phyloP scores from a whole-genome alignment of 2,797 vertebrate genomes.

The Sylvia borin region DNA sequence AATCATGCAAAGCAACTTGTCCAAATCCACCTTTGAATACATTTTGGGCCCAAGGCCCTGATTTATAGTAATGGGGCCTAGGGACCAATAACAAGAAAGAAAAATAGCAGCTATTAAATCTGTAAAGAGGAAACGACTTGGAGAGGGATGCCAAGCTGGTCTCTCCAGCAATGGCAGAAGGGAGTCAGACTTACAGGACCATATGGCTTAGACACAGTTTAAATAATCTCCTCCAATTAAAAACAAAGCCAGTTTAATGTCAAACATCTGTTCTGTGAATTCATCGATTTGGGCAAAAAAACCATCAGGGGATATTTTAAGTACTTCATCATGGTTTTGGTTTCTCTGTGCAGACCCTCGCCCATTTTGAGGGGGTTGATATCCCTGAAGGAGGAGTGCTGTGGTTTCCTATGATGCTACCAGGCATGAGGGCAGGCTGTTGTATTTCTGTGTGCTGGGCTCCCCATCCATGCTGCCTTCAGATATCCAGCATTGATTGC shows the following conservation, averaged over 20 bases:
- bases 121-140: not conserved
- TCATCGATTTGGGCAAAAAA: not conserved
- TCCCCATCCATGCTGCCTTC: not conserved
- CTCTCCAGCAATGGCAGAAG: slow-evolving; percentile 40
- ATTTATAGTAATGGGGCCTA: not conserved
- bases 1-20: slow-evolving; percentile 10
- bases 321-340: not conserved
- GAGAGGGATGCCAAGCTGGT: slow-evolving; percentile 32
- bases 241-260: slow-evolving; percentile 54
- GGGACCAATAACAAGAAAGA: slow-evolving; percentile 46
- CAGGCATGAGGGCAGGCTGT: not conserved
- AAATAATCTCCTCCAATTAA: slow-evolving; percentile 67
- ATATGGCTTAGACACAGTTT: slow-evolving; percentile 46
- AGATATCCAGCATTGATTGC: not conserved
- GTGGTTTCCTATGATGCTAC: not conserved
- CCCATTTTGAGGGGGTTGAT: not conserved
- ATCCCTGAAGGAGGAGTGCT: not conserved
- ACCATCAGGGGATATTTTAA: not conserved
- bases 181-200: slow-evolving; percentile 21
- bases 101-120: slow-evolving; percentile 55
- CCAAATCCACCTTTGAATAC: slow-evolving; percentile 24
- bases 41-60: not conserved
- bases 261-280: slow-evolving; percentile 59
- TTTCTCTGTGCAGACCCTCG: slow-evolving; percentile 12
- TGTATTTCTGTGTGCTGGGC: not conserved